Base-by-base conservation (phyloP, 2,797 vertebrate species). In the Chelon labrosus region DNA sequence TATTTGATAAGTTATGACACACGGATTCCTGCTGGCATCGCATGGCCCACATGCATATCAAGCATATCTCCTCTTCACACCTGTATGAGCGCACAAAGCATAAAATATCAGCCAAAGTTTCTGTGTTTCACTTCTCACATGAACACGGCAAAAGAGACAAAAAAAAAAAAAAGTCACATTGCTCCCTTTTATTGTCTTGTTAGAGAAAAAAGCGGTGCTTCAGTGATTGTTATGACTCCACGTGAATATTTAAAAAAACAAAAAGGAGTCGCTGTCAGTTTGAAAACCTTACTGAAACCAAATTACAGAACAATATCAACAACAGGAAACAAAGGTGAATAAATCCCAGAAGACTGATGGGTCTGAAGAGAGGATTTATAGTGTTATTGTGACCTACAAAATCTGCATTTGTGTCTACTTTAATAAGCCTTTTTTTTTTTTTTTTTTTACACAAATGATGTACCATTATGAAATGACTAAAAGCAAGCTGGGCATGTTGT, bases 1-100 rank as follows among this genome's bases (percentile, higher is more conserved):
- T 58, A 61, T 85, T 83, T 91, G 71, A 84, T 79, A 83, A 51
- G 42, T 74, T 70, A 77, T 94, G 92, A 95, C 92, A 86, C 90
- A 94, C 76, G 58, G 70, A 88, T 93, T 94, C 93, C 93, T 90
- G 53, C 19, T 66, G 84, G 85, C 65, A 76, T 50, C 51, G 80
- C 27, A 60, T 83, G 84, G 83, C 90, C 89, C 87, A 90, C 76
- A 93, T 92, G 79, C 87, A 88, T 82, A 84, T 83, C 73, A 82
- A 86, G 27, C 68, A 22, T 66, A 65, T 59, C 50, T 70, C 22
- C 5, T 22, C 69, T 69, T 81, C 31, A 83, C 13, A 63, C 81
- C 56, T 71, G 31, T 76, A 73, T 42, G 75, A 58, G 73, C 52
- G 77, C 42, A 85, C 82, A 57, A 70, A 67, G 35, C 3, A 0